Base-by-base conservation (phyloP, 2,113 vertebrate genomes). In the Oriolus oriolus region DNA sequence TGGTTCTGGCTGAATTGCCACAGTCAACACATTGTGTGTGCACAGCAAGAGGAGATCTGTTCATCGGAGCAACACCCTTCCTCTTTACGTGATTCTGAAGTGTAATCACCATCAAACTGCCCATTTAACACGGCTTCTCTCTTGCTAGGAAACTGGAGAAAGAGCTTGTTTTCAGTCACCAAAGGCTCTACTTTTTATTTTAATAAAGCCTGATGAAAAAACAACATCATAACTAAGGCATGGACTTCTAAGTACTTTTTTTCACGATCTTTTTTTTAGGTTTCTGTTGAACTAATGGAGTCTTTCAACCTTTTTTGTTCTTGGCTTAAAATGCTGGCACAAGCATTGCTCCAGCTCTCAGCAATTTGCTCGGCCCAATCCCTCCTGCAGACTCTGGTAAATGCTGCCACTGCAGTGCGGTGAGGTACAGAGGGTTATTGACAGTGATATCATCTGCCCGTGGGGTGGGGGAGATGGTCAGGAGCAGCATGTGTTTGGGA, bases 21-120 rank as follows among this genome's bases (percentile, higher is more conserved):
- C 2, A 11, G 49, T 92, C 93, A 95, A 86, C 90, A 68, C 52
- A 0, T 45, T 1, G 9, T 90, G 92, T 96, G 96, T 96, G 71
- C 24, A 42, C 44, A 90, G 90, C 79, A 22, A 68, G 76, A 83
- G 71, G 60, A 90, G 90, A 84, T 71, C 8, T 3, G 35, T 35
- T 61, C 92, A 71, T 70, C 59, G 30, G 37, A 74, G 54, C 82
- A 92, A 92, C 95, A 71, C 95, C 87, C 95, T 94, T 93, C 92
- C 90, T 86, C 65, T 87, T 49, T 33, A 19, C 0, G 0, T 10
- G 73, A 37, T 93, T 84, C 81, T 69, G 13, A 28, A 66, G 39
- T 30, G 39, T 23, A 61, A 69, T 80, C 17, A 3, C 52, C 56
- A 8, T 13, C 20, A 23, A 59, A 52, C 31, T n/a, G 7, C 41